Percentiles rank a stretch among this genome's conserved stretches.
These are phyloP conservation scores for Simalia tracyae DNA, from an alignment of 2,797 vertebrate species.

Conservation along the genomic window DNA sequence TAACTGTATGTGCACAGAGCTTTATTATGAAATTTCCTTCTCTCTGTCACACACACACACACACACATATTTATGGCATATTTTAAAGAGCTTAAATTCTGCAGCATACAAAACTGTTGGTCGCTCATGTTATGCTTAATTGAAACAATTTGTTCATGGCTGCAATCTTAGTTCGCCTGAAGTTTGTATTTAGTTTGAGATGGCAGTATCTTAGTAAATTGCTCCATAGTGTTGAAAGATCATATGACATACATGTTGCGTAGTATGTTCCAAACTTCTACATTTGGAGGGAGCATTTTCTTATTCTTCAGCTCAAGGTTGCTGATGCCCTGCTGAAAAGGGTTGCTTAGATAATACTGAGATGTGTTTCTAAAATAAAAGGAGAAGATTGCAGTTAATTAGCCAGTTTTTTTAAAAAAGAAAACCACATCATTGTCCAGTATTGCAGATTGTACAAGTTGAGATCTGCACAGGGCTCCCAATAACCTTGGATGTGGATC, in stretches of 20 bases:
- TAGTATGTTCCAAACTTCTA: background rate
- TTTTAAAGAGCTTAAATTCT: background rate
- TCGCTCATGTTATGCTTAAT: background rate
- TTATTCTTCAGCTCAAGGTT: background rate
- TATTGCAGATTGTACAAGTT: background rate
- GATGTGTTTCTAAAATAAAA: background rate
- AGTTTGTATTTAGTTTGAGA: background rate
- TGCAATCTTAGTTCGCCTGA: background rate
- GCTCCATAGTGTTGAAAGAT: background rate
- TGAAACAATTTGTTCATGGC: background rate
- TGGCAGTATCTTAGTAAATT: background rate
- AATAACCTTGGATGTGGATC: background rate
- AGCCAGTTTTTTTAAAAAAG: background rate
- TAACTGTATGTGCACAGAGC: background rate
- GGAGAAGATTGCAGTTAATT: background rate
- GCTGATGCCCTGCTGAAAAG: background rate
- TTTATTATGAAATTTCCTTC: background rate
- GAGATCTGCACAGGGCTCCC: background rate
- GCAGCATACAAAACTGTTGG: background rate
- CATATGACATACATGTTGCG: background rate
- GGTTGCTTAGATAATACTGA: background rate
- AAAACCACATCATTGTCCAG: background rate
- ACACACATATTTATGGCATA: background rate
- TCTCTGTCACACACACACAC: background rate
- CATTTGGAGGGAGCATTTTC: background rate